These are phyloP conservation scores for Oxygymnocypris stewartii DNA, from an alignment of 2,113 vertebrate species.

Conservation along the genomic window DNA sequence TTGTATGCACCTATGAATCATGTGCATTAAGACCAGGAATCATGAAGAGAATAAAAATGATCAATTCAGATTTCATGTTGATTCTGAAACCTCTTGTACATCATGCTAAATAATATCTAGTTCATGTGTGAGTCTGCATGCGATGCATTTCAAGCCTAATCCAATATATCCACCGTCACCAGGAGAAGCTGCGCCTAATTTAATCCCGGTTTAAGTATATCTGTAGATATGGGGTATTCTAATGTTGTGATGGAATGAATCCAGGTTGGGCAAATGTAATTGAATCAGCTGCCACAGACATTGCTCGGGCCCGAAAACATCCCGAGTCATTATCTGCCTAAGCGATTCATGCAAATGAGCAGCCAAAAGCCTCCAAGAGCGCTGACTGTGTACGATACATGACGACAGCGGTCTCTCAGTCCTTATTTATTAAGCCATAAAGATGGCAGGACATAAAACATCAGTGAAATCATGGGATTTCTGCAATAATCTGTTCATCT, in stretches of 20 bases:
- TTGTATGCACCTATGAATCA: not conserved
- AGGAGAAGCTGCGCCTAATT: not conserved
- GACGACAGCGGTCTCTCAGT: not conserved
- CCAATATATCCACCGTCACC: constrained; percentile 61
- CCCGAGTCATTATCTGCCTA: constrained; percentile 39
- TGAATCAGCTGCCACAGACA: constrained; percentile 66
- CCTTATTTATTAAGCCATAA: not conserved
- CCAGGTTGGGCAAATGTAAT: constrained; percentile 45
- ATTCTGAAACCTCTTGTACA: not conserved
- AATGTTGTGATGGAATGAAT: constrained; percentile 26
- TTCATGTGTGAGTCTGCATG: constrained; percentile 52
- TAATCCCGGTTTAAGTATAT: constrained; percentile 58
- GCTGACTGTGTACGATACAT: constrained; percentile 7
- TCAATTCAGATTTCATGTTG: too few species aligned
- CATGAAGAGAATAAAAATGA: not conserved
- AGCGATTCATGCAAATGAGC: constrained; percentile 17
- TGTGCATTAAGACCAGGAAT: not conserved
- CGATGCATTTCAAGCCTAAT: constrained; percentile 67
- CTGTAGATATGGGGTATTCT: constrained; percentile 42
- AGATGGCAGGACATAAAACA: not conserved
- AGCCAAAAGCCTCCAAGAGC: not conserved
- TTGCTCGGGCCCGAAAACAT: constrained; percentile 56
- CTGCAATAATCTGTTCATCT: not conserved
- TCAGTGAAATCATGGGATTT: not conserved
- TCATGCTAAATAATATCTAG: constrained; percentile 8